Evolutionary conservation across 1,140 invertebrate species (phyloP).

Genomic region (Nephotettix cincticeps): DNA sequence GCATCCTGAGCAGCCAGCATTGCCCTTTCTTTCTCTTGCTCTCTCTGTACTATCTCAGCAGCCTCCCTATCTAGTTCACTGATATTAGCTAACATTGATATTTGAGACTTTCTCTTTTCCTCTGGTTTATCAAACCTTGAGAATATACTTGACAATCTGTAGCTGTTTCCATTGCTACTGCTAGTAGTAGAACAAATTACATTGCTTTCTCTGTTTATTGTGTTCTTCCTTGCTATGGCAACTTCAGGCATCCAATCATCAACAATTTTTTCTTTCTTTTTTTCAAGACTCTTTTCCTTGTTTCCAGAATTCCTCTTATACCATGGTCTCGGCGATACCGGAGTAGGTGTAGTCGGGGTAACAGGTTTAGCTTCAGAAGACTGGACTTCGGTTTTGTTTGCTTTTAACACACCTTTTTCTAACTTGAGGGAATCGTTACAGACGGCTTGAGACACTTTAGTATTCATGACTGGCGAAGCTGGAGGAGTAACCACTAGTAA

Average conservation of each 20-base stretch:
- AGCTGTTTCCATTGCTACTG: not conserved
- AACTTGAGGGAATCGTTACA: conserved; percentile 52
- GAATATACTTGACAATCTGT: conserved; percentile 37
- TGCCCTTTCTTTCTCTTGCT: conserved; percentile 49
- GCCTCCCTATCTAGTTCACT: conserved; percentile 79
- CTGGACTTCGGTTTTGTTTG: conserved; percentile 38
- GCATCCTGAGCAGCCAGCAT: conserved; percentile 45
- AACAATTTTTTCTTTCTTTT: conserved; percentile 35
- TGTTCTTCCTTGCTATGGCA: conserved; percentile 35
- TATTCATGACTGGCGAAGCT: not conserved
- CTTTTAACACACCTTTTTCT: conserved; percentile 50
- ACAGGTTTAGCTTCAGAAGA: conserved; percentile 25
- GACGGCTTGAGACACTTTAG: conserved; percentile 33
- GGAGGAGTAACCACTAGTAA: conserved; percentile 17
- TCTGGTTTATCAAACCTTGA: conserved; percentile 43
- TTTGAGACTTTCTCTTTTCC: conserved; percentile 57
- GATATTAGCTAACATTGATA: conserved; percentile 72
- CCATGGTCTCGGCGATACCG: conserved; percentile 60
- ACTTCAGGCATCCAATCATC: conserved; percentile 42
- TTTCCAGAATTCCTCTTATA: conserved; percentile 55
- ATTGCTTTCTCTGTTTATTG: conserved; percentile 42
- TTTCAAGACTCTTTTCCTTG: conserved; percentile 35
- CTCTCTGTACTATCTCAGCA: conserved; percentile 66
- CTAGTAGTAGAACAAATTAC: not conserved
- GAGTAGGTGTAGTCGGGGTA: conserved; percentile 37